Percentiles rank a stretch among this genome's conserved stretches.
These are phyloP conservation scores for Bostrychus sinensis DNA, from an alignment of 2,113 vertebrate genomes.

Conservation along the genomic window DNA sequence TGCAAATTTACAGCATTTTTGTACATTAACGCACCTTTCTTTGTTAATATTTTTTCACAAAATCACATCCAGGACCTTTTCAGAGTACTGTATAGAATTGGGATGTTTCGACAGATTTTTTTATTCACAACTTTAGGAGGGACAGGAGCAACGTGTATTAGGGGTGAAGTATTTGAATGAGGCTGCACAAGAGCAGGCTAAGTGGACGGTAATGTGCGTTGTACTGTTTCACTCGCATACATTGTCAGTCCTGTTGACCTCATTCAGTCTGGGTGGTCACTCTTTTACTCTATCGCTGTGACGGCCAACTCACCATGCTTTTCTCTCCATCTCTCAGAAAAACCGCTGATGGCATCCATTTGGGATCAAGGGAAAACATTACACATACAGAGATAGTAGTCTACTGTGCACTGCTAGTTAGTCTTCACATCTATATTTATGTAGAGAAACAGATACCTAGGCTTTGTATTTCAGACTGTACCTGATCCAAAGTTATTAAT, in stretches of 20 bases:
- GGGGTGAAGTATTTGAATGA: slow-evolving; percentile 37
- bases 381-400: not conserved
- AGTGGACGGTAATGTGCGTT: slow-evolving; percentile 58
- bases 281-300: slow-evolving; percentile 31
- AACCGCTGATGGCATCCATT: not conserved
- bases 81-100: too few relatives aligned
- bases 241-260: slow-evolving; percentile 52
- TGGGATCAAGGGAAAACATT: not conserved
- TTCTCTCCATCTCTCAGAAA: not conserved
- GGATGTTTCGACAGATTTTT: not conserved
- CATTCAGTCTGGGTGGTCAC: slow-evolving; percentile 64
- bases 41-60: too few relatives aligned
- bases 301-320: slow-evolving; percentile 36
- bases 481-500: not conserved
- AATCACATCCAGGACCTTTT: too few relatives aligned
- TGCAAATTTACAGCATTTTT: not conserved
- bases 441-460: not conserved
- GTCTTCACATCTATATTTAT: not conserved
- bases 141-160: slow-evolving; percentile 2
- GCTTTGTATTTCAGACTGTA: too few relatives aligned
- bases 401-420: not conserved
- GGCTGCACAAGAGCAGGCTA: slow-evolving; percentile 35
- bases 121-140: not conserved
- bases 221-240: slow-evolving; percentile 49
- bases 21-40: not conserved